Evolutionary conservation across 2,888 invertebrate genomes (phyloP).

Genomic region (Oxytorus armatus): DNA sequence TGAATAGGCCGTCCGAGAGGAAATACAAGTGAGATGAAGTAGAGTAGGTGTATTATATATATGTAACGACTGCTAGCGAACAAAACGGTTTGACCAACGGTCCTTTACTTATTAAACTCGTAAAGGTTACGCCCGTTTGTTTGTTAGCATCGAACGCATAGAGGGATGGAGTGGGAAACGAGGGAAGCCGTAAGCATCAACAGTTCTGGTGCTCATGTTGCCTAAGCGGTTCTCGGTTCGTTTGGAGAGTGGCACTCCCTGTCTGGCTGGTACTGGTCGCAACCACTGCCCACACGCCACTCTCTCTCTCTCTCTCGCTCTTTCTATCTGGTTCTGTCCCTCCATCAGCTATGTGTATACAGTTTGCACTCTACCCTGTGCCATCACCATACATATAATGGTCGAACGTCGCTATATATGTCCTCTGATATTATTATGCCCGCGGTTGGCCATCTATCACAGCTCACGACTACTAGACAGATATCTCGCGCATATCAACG

Average conservation of each 20-base stretch:
- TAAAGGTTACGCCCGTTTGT: slow-evolving; percentile 18
- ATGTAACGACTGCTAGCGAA: background rate
- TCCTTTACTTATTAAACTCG: background rate
- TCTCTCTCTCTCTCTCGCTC: no score
- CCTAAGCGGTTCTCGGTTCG: slow-evolving; percentile 67
- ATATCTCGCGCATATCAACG: slow-evolving; percentile 77
- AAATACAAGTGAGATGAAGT: slow-evolving; percentile 48
- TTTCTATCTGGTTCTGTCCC: no score
- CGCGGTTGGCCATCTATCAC: slow-evolving; percentile 80
- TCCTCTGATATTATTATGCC: slow-evolving; percentile 79
- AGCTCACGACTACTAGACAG: slow-evolving; percentile 79
- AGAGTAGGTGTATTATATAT: slow-evolving; percentile 44
- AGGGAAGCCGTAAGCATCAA: slow-evolving; percentile 36
- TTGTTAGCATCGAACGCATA: background rate
- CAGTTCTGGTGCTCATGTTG: slow-evolving; percentile 56
- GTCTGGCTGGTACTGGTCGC: slow-evolving; percentile 74
- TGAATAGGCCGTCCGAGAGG: slow-evolving; percentile 47
- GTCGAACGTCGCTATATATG: slow-evolving; percentile 54
- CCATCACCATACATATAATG: slow-evolving; percentile 56
- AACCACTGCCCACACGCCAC: slow-evolving; percentile 79
- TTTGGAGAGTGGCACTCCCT: slow-evolving; percentile 82
- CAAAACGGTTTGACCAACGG: background rate
- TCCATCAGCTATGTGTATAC: slow-evolving; percentile 30
- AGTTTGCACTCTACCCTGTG: slow-evolving; percentile 48
- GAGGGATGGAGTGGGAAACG: slow-evolving; percentile 44